Percentiles rank a stretch among this genome's conserved stretches.
phyloP scores from a whole-genome alignment of 2,113 vertebrate species.

The Paracanthobrama guichenoti region DNA sequence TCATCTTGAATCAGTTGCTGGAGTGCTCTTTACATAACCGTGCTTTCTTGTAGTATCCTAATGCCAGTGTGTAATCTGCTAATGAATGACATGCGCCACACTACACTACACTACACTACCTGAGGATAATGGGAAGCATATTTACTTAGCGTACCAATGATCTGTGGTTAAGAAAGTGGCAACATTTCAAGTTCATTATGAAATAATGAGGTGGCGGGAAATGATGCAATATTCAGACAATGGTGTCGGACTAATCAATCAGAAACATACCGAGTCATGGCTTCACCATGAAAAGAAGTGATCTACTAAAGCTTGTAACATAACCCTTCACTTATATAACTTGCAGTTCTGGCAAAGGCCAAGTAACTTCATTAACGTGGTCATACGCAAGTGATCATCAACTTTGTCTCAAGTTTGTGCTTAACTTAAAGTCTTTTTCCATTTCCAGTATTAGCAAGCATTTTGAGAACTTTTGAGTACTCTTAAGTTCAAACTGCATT shows the following conservation, averaged over 20 bases:
- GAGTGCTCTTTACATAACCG: not conserved
- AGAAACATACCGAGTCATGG: constrained; percentile 7
- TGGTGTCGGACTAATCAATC: not conserved
- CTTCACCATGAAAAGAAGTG: not conserved
- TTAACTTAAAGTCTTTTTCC: not conserved
- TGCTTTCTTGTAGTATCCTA: not conserved
- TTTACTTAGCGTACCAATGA: not conserved
- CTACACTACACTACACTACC: not conserved
- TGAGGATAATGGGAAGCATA: not conserved
- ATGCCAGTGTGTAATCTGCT: not conserved
- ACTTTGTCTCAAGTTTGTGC: not conserved
- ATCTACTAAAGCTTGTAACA: constrained; percentile 23
- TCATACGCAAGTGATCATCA: not conserved
- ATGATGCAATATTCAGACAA: not conserved
- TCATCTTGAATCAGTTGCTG: not conserved
- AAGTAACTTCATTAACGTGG: constrained; percentile 2
- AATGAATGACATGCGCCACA: not conserved
- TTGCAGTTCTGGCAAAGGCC: not conserved
- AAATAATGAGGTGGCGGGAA: constrained; percentile 6
- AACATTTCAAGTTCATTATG: not conserved
- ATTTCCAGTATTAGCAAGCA: not conserved
- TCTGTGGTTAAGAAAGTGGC: constrained; percentile 24
- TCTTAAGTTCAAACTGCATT: too few relatives aligned
- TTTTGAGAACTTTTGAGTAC: not conserved
- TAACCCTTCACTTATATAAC: not conserved